These are phyloP conservation scores for Empis livida DNA, from an alignment of 2,888 invertebrate species.

Conservation along the genomic window DNA sequence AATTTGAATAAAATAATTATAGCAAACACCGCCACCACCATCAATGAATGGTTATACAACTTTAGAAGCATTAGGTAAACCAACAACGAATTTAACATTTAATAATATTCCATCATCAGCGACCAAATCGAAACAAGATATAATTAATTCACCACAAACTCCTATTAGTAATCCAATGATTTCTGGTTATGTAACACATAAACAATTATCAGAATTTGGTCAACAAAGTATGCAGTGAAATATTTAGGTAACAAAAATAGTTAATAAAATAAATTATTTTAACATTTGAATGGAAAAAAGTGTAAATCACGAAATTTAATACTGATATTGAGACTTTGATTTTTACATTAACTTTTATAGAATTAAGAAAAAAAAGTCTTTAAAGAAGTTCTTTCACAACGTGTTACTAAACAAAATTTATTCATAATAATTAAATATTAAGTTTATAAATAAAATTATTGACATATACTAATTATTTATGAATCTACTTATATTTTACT, in stretches of 20 bases:
- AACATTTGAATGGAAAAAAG: too few relatives aligned
- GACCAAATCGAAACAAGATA: neutral
- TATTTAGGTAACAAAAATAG: neutral
- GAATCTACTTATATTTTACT: too few relatives aligned
- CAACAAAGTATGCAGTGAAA: constrained; percentile 15
- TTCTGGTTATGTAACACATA: constrained; percentile 26
- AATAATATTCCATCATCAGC: constrained; percentile 1
- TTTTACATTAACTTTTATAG: too few relatives aligned
- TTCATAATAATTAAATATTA: too few relatives aligned
- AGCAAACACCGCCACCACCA: constrained; percentile 6
- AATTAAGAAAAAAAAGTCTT: too few relatives aligned
- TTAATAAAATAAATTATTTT: neutral
- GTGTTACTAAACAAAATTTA: too few relatives aligned
- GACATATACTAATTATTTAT: too few relatives aligned
- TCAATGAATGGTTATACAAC: constrained; percentile 9
- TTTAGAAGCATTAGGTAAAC: constrained; percentile 7
- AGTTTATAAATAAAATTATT: too few relatives aligned
- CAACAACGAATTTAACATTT: constrained; percentile 1
- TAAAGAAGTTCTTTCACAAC: too few relatives aligned
- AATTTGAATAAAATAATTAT: neutral
- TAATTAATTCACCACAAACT: neutral
- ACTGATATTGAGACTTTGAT: too few relatives aligned
- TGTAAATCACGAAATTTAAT: too few relatives aligned
- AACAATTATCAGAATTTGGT: constrained; percentile 25
- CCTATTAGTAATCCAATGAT: constrained; percentile 14